Evolutionary conservation across 2,888 invertebrate genomes (phyloP), one percentile per base, ranked within the genome.

Genomic region (Pycnomerus fuliginosus): DNA sequence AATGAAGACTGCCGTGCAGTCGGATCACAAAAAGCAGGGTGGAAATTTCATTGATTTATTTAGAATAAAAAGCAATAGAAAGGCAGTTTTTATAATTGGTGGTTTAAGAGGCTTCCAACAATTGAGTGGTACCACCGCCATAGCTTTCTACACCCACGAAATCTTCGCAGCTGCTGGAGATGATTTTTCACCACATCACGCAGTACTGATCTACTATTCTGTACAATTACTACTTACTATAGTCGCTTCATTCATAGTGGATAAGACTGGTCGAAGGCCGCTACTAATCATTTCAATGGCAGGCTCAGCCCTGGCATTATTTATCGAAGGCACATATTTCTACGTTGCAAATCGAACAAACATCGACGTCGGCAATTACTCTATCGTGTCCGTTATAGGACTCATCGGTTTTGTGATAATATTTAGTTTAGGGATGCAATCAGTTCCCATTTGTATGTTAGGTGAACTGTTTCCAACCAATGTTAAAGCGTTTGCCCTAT

Each of bases 41-140:
- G 59, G 60, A 1, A 51, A 37, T 8, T 59, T 62, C 20, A 41
- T 55, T 7, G 61, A 62, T 48, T 44, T 62, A 12, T 61, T 62
- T 25, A 46, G 45, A 3, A 39, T 61, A 10, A 47, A 42, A 11
- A 60, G 60, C 25, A 62, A 62, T 27, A 38, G 58, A 16, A 62
- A 55, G 31, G 62, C 61, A 12, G 48, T 58, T 3, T 43, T 59
- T 8, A 62, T 62, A 2, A 53, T 60, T 8, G 54, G 48, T 10
- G 57, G 56, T 14, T 39, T 61, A 3, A 48, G 61, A 37, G 61
- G 61, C 14, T 42, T 24, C 38, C 79, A 80, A 44, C 68, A 68
- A 45, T 62, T 83, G 25, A 80, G 80, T 55, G 83, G 83, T 1
- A 79, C 80, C 35, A 80, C 80, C 17, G 81, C 81, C 1, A 76